Percentiles rank a stretch among this genome's conserved stretches.
Evolutionary conservation across 1,140 invertebrate species (phyloP).

Genomic region (Hylaeus anthracinus): DNA sequence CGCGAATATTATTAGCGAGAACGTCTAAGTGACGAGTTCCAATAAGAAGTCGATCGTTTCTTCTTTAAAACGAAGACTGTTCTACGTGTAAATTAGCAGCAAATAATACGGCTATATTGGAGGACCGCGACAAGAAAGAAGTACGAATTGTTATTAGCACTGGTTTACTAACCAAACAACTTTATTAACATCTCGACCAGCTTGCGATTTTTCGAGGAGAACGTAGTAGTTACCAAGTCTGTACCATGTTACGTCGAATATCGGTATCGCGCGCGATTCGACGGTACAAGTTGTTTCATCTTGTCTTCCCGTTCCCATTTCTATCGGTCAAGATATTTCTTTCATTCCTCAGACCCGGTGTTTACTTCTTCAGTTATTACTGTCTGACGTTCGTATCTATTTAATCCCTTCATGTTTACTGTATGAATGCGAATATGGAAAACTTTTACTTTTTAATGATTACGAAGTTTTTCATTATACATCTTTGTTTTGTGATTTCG

Average conservation of each 20-base stretch:
- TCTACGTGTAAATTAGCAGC: neutral
- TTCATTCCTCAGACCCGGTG: neutral
- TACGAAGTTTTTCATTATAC: too few species aligned
- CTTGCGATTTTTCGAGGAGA: conserved; percentile 10
- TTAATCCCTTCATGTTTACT: too few species aligned
- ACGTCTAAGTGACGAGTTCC: neutral
- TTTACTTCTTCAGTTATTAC: too few species aligned
- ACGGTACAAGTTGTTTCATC: neutral
- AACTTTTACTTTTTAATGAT: too few species aligned
- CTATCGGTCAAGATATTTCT: neutral
- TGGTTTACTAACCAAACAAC: conserved; percentile 53
- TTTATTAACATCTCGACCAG: conserved; percentile 44
- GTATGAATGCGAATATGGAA: too few species aligned
- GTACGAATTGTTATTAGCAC: conserved; percentile 41
- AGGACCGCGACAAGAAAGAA: conserved; percentile 12
- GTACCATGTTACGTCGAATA: neutral
- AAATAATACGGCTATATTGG: too few species aligned
- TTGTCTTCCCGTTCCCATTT: neutral
- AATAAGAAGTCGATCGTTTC: neutral
- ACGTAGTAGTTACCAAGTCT: conserved; percentile 2
- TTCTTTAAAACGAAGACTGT: neutral
- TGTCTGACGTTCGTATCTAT: too few species aligned
- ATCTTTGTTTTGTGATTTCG: too few species aligned
- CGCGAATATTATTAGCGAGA: too few species aligned
- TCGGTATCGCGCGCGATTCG: neutral